phyloP scores from a whole-genome alignment of 2,888 invertebrate genomes.

The Entomobrya multifasciata region DNA sequence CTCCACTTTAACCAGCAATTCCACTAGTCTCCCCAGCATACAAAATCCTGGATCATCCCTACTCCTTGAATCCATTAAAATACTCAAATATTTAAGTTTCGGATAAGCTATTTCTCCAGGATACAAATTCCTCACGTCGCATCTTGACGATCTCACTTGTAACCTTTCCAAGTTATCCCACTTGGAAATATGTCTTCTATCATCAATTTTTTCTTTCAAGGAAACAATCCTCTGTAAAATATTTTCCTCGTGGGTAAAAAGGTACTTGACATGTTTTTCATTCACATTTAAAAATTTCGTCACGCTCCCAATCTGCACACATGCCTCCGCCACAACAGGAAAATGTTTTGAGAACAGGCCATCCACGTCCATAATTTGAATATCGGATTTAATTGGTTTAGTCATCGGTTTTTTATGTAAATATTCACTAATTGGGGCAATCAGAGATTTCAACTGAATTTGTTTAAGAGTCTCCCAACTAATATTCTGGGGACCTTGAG shows the following conservation, averaged over 20 bases:
- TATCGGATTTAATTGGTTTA: conserved; percentile 42
- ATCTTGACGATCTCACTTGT: conserved; percentile 48
- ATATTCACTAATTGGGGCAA: conserved; percentile 47
- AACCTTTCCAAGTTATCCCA: conserved; percentile 43
- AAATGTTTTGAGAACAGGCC: conserved; percentile 55
- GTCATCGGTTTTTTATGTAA: conserved; percentile 54
- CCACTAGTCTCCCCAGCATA: conserved; percentile 41
- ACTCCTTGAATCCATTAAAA: conserved; percentile 55
- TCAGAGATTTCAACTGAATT: conserved; percentile 42
- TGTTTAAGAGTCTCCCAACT: conserved; percentile 50
- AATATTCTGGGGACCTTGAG: conserved; percentile 37
- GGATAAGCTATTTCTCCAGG: conserved; percentile 41
- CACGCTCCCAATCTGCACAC: conserved; percentile 3
- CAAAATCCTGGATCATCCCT: conserved; percentile 47
- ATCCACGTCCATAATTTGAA: conserved; percentile 39
- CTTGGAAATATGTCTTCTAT: conserved; percentile 31
- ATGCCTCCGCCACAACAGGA: conserved; percentile 47
- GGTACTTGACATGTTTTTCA: conserved; percentile 65
- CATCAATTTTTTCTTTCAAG: conserved; percentile 60
- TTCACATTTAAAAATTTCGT: conserved; percentile 52
- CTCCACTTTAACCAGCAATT: conserved; percentile 29
- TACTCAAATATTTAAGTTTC: conserved; percentile 14
- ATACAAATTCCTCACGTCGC: conserved; percentile 57
- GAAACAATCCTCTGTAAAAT: conserved; percentile 55
- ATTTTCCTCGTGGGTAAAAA: conserved; percentile 46